Percentiles rank a stretch among this genome's conserved stretches.
These are phyloP conservation scores for Hydroisotoma schaefferi DNA, from an alignment of 2,888 invertebrate species.

Conservation along the genomic window DNA sequence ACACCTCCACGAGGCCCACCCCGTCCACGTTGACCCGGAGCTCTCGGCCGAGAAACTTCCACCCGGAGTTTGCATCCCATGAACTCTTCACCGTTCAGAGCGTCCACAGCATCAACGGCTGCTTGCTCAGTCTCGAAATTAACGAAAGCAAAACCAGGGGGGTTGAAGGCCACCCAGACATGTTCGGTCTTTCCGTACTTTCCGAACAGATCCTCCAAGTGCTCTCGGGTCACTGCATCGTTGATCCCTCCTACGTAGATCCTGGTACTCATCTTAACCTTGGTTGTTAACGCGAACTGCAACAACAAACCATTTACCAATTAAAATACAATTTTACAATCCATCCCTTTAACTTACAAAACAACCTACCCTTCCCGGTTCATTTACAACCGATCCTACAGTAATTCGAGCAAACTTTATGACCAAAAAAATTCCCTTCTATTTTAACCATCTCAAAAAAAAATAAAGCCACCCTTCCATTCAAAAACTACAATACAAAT, in stretches of 20 bases:
- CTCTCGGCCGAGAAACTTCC: slow-evolving; percentile 68
- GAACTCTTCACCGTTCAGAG: slow-evolving; percentile 81
- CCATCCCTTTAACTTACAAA: too few relatives aligned
- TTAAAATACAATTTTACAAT: too few relatives aligned
- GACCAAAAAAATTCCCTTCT: too few relatives aligned
- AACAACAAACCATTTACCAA: slow-evolving; percentile 3
- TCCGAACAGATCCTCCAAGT: slow-evolving; percentile 83
- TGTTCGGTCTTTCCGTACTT: slow-evolving; percentile 88
- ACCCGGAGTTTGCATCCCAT: slow-evolving; percentile 82
- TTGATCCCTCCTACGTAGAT: slow-evolving; percentile 87
- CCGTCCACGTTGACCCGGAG: slow-evolving; percentile 47
- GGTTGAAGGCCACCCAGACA: slow-evolving; percentile 91
- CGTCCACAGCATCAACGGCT: slow-evolving; percentile 83
- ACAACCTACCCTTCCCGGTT: too few relatives aligned
- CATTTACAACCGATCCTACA: too few relatives aligned
- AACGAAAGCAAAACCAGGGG: slow-evolving; percentile 90
- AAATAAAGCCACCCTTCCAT: too few relatives aligned
- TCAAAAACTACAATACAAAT: too few relatives aligned
- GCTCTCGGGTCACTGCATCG: slow-evolving; percentile 86
- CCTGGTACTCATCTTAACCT: slow-evolving; percentile 58
- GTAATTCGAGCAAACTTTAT: too few relatives aligned
- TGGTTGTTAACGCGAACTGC: too few relatives aligned
- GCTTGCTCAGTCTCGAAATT: slow-evolving; percentile 85
- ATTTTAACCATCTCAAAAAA: too few relatives aligned
- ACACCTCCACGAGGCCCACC: slow-evolving; percentile 19